Percentiles rank a stretch among this genome's conserved stretches.
Evolutionary conservation across 2,113 vertebrate species (phyloP).

Genomic region (Larimichthys polyactis): DNA sequence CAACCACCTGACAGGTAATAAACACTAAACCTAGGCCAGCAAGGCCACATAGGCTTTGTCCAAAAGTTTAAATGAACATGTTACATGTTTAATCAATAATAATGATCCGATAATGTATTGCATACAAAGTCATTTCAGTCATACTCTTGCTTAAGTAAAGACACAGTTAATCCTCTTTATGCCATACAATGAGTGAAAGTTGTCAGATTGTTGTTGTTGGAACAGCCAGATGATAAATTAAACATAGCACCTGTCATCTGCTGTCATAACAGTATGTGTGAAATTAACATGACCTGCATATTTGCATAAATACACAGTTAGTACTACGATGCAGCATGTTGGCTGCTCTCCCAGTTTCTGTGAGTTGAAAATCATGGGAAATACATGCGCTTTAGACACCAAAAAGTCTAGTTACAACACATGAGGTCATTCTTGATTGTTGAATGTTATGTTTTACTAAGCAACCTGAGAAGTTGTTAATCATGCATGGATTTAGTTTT

Average conservation of each 20-base stretch:
- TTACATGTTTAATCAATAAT: no score
- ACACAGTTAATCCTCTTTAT: not conserved
- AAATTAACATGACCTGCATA: no score
- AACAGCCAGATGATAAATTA: not conserved
- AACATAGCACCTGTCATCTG: constrained; percentile 1
- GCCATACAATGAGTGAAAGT: not conserved
- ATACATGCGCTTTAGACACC: not conserved
- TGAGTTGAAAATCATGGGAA: constrained; percentile 1
- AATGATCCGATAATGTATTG: no score
- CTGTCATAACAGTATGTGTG: not conserved
- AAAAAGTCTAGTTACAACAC: not conserved
- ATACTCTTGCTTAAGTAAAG: no score
- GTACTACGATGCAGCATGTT: not conserved
- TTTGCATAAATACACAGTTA: constrained; percentile 15
- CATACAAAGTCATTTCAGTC: no score
- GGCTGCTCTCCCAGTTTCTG: constrained; percentile 15
- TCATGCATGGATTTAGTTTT: not conserved
- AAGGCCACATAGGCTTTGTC: no score
- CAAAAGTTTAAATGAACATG: no score
- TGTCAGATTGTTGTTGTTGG: not conserved
- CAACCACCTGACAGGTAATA: no score
- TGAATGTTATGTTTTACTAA: not conserved
- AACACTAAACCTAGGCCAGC: no score
- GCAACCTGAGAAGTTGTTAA: not conserved
- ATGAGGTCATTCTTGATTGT: not conserved